Evolutionary conservation across 2,888 invertebrate genomes (phyloP), one percentile per base, ranked within the genome.

Genomic region (Fissipunctia ypsillon): DNA sequence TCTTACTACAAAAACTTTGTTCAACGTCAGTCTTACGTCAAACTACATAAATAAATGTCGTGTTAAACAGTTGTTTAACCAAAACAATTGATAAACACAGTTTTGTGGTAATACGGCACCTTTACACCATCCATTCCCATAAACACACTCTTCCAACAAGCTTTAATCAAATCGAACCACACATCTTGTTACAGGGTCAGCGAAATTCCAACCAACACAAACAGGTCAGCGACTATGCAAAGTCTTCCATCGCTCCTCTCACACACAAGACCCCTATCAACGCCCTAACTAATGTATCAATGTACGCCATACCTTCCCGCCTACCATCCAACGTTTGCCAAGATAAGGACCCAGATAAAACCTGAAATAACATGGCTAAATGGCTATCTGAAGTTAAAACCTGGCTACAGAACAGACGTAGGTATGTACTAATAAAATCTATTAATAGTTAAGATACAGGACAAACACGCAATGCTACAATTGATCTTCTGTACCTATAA

Each of bases 341-440:
- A 66, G 79, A 80, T 80, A 80, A 80, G 63, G 22, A 22, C 19
- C 1, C 41, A 54, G 76, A 80, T 81, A 80, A 80, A 80, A 59
- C 71, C 43, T 57, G 48, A 59, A 76, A 54, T 31, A 76, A 67
- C 76, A 57, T 73, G 45, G 45, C 14, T 73, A 78, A 78, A 80
- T 66, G 56, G 56, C 50, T 25, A 64, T 71, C 50, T 80, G 56
- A 67, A 71, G 76, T 80, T 76, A 79, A 76, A 76, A 67, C 81
- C 57, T 50, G 31, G 50, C 31, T 43, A 48, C 9, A 61, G 48
- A 61, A 56, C 63, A 63, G 31, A 52, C n/a, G n/a, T n/a, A n/a
- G n/a, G n/a, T n/a, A n/a, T 25, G 14, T n/a, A 69, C 63, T 63
- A 78, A 81, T 80, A 81, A 80, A 81, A 78, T 78, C 69, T 81